phyloP scores from a whole-genome alignment of 2,113 vertebrate species.

The Amphilophus citrinellus region DNA sequence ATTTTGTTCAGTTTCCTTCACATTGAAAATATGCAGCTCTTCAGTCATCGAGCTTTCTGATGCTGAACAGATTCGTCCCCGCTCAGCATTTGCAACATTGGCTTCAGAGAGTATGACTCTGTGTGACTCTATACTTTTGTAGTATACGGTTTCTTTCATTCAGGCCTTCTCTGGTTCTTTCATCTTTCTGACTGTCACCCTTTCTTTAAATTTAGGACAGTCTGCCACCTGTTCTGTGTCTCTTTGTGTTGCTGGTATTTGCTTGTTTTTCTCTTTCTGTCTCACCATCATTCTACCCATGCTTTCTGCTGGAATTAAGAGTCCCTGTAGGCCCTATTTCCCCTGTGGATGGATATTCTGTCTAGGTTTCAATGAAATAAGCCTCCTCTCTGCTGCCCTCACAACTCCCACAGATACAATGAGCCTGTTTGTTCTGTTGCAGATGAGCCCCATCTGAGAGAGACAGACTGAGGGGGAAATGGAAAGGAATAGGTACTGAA shows the following conservation, averaged over 20 bases:
- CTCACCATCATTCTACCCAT: slow-evolving; percentile 10
- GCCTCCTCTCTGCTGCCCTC: slow-evolving; percentile 25
- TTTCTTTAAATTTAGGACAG: slow-evolving; percentile 18
- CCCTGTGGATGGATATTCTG: slow-evolving; percentile 41
- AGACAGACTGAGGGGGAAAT: not conserved
- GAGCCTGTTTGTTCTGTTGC: slow-evolving; percentile 61
- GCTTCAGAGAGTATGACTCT: not conserved
- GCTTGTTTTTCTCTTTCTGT: slow-evolving; percentile 11
- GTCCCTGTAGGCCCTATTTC: not conserved
- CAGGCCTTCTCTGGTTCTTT: not conserved
- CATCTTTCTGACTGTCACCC: not conserved
- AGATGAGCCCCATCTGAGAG: slow-evolving; percentile 50
- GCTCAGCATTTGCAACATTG: not conserved
- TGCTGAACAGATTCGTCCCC: slow-evolving; percentile 10
- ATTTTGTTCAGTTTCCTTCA: not conserved
- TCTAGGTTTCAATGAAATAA: slow-evolving; percentile 51
- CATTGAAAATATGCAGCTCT: not conserved
- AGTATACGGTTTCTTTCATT: not conserved
- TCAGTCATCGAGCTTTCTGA: not conserved
- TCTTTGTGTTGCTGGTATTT: slow-evolving; percentile 19
- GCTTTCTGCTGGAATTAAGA: slow-evolving; percentile 8
- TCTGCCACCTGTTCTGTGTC: slow-evolving; percentile 6
- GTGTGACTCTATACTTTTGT: not conserved
- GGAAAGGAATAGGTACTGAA: not conserved
- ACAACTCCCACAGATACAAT: slow-evolving; percentile 53